phyloP scores from a whole-genome alignment of 2,797 vertebrate species.

The Loriculus beryllinus region DNA sequence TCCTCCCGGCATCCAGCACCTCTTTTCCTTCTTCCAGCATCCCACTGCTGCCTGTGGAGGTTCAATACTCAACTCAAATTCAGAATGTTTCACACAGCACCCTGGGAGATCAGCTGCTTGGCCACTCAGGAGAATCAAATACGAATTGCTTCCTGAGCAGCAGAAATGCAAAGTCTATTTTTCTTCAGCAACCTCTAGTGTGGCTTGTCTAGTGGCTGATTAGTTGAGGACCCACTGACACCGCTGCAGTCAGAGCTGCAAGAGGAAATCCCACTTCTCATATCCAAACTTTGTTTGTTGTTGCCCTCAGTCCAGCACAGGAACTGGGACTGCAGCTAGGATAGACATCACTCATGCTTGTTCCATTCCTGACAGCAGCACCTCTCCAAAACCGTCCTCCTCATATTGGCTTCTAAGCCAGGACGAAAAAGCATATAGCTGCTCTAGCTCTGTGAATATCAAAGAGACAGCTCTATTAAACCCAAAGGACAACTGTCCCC shows the following conservation, averaged over 20 bases:
- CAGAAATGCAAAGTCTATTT: not conserved
- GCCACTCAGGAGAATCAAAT: not conserved
- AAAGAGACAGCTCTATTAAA: constrained; percentile 21
- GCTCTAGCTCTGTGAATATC: not conserved
- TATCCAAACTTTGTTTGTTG: not conserved
- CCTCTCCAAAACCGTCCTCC: not conserved
- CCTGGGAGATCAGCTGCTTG: not conserved
- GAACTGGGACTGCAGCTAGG: not conserved
- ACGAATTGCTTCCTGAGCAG: not conserved
- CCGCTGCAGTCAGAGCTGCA: not conserved
- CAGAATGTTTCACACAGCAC: not conserved
- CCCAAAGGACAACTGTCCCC: constrained; percentile 13
- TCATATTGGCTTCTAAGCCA: not conserved
- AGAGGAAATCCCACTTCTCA: not conserved
- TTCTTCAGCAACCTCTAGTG: not conserved
- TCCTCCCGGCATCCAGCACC: not conserved
- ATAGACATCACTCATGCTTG: rapidly evolving
- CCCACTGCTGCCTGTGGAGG: not conserved
- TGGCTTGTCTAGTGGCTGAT: not conserved
- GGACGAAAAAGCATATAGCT: not conserved
- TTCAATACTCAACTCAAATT: not conserved
- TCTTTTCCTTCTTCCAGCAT: not conserved
- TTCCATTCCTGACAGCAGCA: not conserved
- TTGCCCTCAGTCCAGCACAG: not conserved
- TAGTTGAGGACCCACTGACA: not conserved